Percentiles rank a stretch among this genome's conserved stretches.
Evolutionary conservation across 2,797 vertebrate species (phyloP).

Genomic region (Aldrovandia affinis): DNA sequence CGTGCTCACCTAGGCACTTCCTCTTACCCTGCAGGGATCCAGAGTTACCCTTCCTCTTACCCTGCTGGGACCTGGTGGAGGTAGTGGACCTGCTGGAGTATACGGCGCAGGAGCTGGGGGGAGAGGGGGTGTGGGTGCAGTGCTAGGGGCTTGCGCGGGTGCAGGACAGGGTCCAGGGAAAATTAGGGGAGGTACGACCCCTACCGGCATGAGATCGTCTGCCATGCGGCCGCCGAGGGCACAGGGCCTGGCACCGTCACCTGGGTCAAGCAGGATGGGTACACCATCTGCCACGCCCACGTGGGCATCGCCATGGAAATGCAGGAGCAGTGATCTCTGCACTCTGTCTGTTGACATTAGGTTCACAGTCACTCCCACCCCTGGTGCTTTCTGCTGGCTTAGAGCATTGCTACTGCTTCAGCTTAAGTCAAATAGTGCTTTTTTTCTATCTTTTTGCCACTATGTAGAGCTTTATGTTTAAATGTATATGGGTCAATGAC

Average conservation of each 20-base stretch:
- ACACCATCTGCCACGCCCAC: slow-evolving; percentile 81
- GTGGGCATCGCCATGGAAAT: slow-evolving; percentile 82
- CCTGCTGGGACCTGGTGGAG: slow-evolving; percentile 85
- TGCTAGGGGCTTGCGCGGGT: slow-evolving; percentile 70
- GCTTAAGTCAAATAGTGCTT: too few species aligned
- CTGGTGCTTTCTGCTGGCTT: too few species aligned
- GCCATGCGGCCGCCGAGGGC: slow-evolving; percentile 77
- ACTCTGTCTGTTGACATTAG: not conserved
- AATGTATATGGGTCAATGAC: too few species aligned
- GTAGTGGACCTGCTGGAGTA: slow-evolving; percentile 83
- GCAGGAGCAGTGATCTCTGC: slow-evolving; percentile 59
- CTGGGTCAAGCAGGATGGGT: slow-evolving; percentile 79
- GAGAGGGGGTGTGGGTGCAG: slow-evolving; percentile 61
- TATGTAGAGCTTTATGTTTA: too few species aligned
- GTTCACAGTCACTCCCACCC: too few species aligned
- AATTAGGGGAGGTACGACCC: slow-evolving; percentile 81
- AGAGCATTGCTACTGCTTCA: too few species aligned
- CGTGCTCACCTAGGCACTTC: too few species aligned
- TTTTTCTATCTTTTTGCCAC: too few species aligned
- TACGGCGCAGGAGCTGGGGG: slow-evolving; percentile 59
- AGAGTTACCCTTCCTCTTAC: too few species aligned
- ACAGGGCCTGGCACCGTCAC: slow-evolving; percentile 77
- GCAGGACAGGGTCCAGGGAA: slow-evolving; percentile 82
- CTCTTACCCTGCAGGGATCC: slow-evolving; percentile 72
- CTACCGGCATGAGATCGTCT: slow-evolving; percentile 82